Base-by-base conservation (phyloP, 2,113 vertebrate genomes). In the Spheniscus mendiculus region DNA sequence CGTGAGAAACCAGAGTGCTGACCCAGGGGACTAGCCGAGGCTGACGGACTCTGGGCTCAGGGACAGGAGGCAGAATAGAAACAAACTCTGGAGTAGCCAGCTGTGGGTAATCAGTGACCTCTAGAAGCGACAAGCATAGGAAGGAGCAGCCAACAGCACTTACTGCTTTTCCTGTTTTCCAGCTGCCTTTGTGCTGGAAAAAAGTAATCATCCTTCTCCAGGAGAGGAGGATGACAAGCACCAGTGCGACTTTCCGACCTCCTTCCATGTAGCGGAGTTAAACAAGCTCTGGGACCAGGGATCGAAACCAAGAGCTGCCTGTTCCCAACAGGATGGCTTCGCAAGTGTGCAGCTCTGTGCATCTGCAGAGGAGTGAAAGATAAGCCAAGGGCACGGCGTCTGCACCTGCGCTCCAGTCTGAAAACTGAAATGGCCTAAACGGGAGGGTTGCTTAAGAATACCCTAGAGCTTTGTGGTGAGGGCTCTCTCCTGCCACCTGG, bases 131-230 rank as follows among this genome's bases (percentile, higher is more conserved):
- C 40, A 53, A 50, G 4, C 10, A 1, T 52, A 72, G 69, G 55
- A 63, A 91, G 59, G 42, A 94, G 58, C 79, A 81, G 83, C 76
- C 77, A 74, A 74, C 44, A 86, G 65, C 70, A 63, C 76, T 86
- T 78, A 47, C 20, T 76, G 72, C 19, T 94, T 50, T 95, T 95
- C 91, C 91, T 94, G 76, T 90, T 83, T 91, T 92, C 44, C 83
- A 91, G 69, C 55, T 84, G 72, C 69, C 0, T 0, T 20, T 63
- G 36, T 38, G 45, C 55, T 76, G 78, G 78, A 67, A 67, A 90
- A 85, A 87, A 84, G 18, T 17, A 45, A 76, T 65, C 1, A 8
- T 44, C 19, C 38, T 76, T 83, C 79, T 89, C 62, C 44, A 69
- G 40, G 53, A 92, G 70, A 94, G 58, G 56, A 78, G 29, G 49